Evolutionary conservation across 2,888 invertebrate genomes (phyloP), one percentile per base, ranked within the genome.

Genomic region (Ochropleura plecta): DNA sequence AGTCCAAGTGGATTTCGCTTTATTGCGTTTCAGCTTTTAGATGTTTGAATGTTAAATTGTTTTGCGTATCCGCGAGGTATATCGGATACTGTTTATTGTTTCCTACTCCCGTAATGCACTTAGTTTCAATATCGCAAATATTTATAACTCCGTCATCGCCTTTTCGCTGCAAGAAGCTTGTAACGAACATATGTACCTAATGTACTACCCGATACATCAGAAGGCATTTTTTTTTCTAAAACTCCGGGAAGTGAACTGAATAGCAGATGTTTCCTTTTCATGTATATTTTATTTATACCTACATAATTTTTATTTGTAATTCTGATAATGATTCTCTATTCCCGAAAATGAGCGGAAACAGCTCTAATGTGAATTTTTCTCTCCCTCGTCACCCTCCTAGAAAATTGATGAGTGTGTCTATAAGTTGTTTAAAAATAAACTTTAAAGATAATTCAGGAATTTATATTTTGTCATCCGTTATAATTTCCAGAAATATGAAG

Each of bases 261-360:
- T 89, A 91, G 89, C 92, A 91, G 87, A 92, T 92, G 91, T 91
- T 92, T 90, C 90, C 90, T 90, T 86, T 90, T 88, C 73, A 82
- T 89, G 88, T 90, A 86, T 88, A 59, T 51, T 44, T 85, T 88
- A 84, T 89, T 88, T 88, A 87, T 89, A 84, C 74, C 10, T 48
- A 53, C n/a, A 44, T 51, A 7, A 63, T 75, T 57, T 84, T 85
- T 88, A 86, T 85, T 88, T 83, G 83, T 75, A 76, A 72, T 81
- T 81, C 86, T 88, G 84, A 77, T 79, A 86, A 87, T 87, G 88
- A 85, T 81, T 85, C 82, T 83, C 82, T 82, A 82, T 92, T 92
- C 90, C 91, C 85, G 86, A 89, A 91, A 89, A 84, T 86, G 80
- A 90, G 81, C 91, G 93, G 92, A 93, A 90, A 84, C 78, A 86